Evolutionary conservation across 2,888 invertebrate genomes (phyloP).

Genomic region (Eumacrocentrus americanus): DNA sequence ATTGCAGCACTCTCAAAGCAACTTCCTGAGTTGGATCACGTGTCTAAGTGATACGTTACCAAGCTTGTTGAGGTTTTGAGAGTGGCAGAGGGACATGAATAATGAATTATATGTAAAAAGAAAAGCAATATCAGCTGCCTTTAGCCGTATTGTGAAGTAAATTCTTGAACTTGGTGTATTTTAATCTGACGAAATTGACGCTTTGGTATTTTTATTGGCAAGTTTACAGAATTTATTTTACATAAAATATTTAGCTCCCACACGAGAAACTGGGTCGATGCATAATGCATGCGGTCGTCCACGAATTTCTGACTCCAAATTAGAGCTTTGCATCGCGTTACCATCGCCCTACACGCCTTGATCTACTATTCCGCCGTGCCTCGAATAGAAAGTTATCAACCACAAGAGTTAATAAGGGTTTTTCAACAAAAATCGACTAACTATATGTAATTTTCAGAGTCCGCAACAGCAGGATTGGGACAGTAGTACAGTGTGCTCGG

Average conservation of each 20-base stretch:
- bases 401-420: background rate
- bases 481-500: conserved; percentile 78
- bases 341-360: background rate
- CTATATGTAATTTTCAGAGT: conserved; percentile 42
- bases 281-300: background rate
- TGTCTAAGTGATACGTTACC: background rate
- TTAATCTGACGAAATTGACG: too few species aligned
- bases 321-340: background rate
- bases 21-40: background rate
- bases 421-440: too few species aligned
- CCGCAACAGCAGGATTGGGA: conserved; percentile 70
- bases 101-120: too few species aligned
- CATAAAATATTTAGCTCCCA: background rate
- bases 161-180: too few species aligned
- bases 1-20: background rate
- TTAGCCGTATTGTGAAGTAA: too few species aligned
- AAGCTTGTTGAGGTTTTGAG: background rate
- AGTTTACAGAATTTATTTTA: background rate
- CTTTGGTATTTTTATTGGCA: too few species aligned
- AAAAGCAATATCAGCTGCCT: too few species aligned
- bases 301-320: background rate
- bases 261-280: background rate
- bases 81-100: too few species aligned
- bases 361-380: background rate
- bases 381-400: background rate